Evolutionary conservation across 1,140 invertebrate species (phyloP), one percentile per base, ranked within the genome.

Genomic region (Chironomus striatipennis): DNA sequence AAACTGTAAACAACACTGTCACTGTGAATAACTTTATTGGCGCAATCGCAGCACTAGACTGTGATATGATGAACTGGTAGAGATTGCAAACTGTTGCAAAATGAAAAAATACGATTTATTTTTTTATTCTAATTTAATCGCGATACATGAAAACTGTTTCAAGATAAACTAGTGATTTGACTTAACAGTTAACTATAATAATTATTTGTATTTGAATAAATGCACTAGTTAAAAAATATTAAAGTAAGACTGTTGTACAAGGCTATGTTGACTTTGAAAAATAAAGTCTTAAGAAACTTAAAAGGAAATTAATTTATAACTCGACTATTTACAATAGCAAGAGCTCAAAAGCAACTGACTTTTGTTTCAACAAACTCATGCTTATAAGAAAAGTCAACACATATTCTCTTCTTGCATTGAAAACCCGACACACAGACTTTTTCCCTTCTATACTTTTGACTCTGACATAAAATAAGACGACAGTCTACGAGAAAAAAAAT

Each of bases 31-130:
- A 57, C 15, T 57, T 10, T 57, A 57, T n/a, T 57, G 47, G 47
- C 47, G 47, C 47, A 57, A 57, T 57, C 47, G 47, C 47, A 57
- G n/a, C 47, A 57, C 47, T 57, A n/a, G 7, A 47, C 43, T 47
- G 15, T 12, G 47, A 57, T 57, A 15, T n/a, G n/a, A n/a, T n/a
- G n/a, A 57, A 57, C 12, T 12, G n/a, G n/a, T n/a, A 4, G 47
- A 57, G 47, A 57, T 57, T 15, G n/a, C 47, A 57, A 57, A 57
- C 47, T 57, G 47, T 57, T 57, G 47, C 47, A 57, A 57, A 57
- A 34, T 34, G 47, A 57, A 57, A 34, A 34, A 34, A 34, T 2
- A 34, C 5, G 1, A 34, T 34, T 34, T 34, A 34, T 34, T 34
- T 34, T 34, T 34, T 34, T 34, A 2, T 57, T 15, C 47, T 57